Evolutionary conservation across 2,888 invertebrate species (phyloP), one percentile per base, ranked within the genome.

Genomic region (Nemotelus pantherinus): DNA sequence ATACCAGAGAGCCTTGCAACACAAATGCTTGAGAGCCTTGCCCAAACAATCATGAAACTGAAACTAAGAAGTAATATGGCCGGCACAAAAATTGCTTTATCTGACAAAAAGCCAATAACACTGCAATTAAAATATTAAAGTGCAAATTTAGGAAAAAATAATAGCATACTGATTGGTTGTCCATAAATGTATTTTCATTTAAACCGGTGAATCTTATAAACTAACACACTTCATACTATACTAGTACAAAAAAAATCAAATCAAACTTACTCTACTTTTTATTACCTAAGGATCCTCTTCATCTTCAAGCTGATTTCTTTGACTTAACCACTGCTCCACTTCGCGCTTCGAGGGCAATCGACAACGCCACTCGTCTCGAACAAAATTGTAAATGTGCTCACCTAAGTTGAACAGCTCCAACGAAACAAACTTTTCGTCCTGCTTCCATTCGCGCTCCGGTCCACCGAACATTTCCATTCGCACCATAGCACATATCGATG

Each of bases 381-480:
- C 83, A 60, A 84, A 86, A 10, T 82, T 81, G 78, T 85, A 87
- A 4, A 85, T 81, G 0, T 81, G 76, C 25, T 85, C 84, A 3
- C 87, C 87, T 7, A 87, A 80, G 39, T 82, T 82, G 44, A 86
- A 77, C 5, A 87, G 70, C 67, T 87, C 87, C 7, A 82, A 80
- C 2, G 85, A 81, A 45, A 84, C 83, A 2, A 82, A 82, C n/a
- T 83, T 84, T 79, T 87, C 87, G 78, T 87, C 87, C 0, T 81
- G 78, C 78, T 85, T 85, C 85, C 86, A 87, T 10, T 81, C 79
- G 4, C 87, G 84, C 6, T 87, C 87, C 0, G 83, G 81, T 45
- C 81, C 82, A 0, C 85, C 85, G 79, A 87, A 87, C 84, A 87
- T 85, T 82, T 87, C 87, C 85, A 87, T 87, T 6, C 87, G 84